Evolutionary conservation across 2,113 vertebrate species (phyloP), one percentile per base, ranked within the genome.

Genomic region (Xenopus borealis): DNA sequence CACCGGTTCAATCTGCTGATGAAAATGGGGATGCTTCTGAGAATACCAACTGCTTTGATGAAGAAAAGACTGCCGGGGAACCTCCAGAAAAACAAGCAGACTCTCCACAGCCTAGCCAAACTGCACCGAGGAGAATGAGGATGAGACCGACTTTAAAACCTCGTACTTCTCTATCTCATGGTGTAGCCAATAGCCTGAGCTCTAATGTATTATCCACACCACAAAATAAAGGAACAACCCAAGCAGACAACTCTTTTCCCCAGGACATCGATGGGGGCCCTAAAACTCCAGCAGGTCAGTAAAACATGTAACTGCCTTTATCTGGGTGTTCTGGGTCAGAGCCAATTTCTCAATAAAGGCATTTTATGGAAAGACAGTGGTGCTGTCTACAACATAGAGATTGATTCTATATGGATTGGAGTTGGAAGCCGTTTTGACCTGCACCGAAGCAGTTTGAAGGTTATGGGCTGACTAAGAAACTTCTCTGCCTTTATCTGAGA

Each of bases 61-160:
- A 4, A 0, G 82, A 83, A 66, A 81, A 82, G 74, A 69, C 19
- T 65, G 64, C 73, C 62, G 50, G 78, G n/a, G 80, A 81, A 12
- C 76, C 82, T 59, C 84, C 47, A 0, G 83, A 55, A 78, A 83
- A 65, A 1, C 62, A 81, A 14, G 0, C 70, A 19, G 0, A 50
- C 7, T 65, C 80, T 1, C 71, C 78, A 0, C 83, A 82, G 0
- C 52, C 79, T 20, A 82, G 1, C 67, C 84, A 82, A 27, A 87
- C 84, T 63, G 82, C 82, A 33, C 71, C 82, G 10, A 87, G 85
- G 75, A 89, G 83, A 68, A 78, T 78, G 0, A 87, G 84, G 33
- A 81, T 88, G 72, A 87, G 88, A 69, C 80, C 78, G 18, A 75
- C 79, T 10, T 30, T 75, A 81, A 79, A 78, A 85, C 73, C 73